Evolutionary conservation across 2,888 invertebrate genomes (phyloP), one percentile per base, ranked within the genome.

Genomic region (Malachius bipustulatus): DNA sequence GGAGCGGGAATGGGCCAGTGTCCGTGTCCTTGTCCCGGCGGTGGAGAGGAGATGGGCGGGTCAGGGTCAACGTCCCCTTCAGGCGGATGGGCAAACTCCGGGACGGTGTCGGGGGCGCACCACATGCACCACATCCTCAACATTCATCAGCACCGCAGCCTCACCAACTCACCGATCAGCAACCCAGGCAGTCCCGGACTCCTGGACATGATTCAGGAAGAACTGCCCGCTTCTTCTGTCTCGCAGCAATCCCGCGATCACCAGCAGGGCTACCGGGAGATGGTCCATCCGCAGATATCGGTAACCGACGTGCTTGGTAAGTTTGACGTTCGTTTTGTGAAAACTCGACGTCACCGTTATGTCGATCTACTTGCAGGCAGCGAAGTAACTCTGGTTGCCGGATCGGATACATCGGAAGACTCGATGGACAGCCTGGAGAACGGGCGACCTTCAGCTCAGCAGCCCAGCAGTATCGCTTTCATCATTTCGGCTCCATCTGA

Each of bases 281-380:
- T 49, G 10, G 45, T 49, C 28, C 76, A 82, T 56, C 90, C 93
- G 0, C 89, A 89, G 60, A 93, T 93, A 40, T 90, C 88, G 47
- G 71, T 93, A 6, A 93, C 93, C 0, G 91, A 93, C 57, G 89
- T 90, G 34, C 70, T 84, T 35, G 91, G 91, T 56, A 42, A 47
- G 46, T 43, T 14, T 4, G 11, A 28, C 10, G 8, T 28, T 4
- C 29, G 8, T 9, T 9, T 9, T 28, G 29, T 11, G 6, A 9
- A 37, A 28, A 14, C 15, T 15, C 12, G n/a, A 32, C 6, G 9
- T 13, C 28, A 31, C 16, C 24, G 29, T 3, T 12, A 12, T 14
- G 4, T 11, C 26, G 16, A 30, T 19, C 24, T n/a, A 8, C 11
- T 87, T 42, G 67, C 80, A 41, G 93, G 91, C 1, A 83, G 82